Evolutionary conservation across 2,797 vertebrate species (phyloP).

Genomic region (Cyclura pinguis): DNA sequence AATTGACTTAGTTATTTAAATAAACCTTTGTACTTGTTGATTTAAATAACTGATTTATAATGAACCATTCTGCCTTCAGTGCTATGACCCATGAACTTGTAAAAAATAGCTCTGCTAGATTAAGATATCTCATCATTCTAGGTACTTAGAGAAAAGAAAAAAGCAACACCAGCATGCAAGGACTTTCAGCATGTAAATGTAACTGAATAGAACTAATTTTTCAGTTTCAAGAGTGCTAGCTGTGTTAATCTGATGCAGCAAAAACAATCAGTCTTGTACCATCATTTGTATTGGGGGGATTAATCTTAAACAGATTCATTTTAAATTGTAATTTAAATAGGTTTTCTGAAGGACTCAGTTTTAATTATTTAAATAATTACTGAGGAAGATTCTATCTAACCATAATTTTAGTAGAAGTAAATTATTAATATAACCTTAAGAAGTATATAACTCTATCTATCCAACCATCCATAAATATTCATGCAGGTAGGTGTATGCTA

Average conservation of each 20-base stretch:
- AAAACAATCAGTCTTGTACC: neutral
- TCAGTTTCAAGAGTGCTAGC: neutral
- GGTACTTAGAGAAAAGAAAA: neutral
- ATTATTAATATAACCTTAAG: no score
- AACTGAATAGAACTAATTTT: neutral
- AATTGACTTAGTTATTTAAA: neutral
- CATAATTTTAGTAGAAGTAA: no score
- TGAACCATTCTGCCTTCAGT: no score
- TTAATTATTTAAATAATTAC: no score
- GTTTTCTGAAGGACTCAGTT: no score
- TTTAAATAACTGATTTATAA: neutral
- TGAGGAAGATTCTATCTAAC: no score
- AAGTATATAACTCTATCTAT: no score
- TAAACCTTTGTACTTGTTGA: neutral
- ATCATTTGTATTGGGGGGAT: neutral
- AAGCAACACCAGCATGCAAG: neutral
- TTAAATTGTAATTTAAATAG: no score
- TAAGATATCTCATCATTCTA: neutral
- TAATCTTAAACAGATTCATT: no score
- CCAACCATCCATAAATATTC: no score
- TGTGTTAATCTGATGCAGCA: neutral
- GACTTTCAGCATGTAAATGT: neutral
- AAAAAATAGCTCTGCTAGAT: neutral
- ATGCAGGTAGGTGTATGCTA: no score
- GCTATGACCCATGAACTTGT: no score